Evolutionary conservation across 2,888 invertebrate species (phyloP).

Genomic region (Neelides folsomi): DNA sequence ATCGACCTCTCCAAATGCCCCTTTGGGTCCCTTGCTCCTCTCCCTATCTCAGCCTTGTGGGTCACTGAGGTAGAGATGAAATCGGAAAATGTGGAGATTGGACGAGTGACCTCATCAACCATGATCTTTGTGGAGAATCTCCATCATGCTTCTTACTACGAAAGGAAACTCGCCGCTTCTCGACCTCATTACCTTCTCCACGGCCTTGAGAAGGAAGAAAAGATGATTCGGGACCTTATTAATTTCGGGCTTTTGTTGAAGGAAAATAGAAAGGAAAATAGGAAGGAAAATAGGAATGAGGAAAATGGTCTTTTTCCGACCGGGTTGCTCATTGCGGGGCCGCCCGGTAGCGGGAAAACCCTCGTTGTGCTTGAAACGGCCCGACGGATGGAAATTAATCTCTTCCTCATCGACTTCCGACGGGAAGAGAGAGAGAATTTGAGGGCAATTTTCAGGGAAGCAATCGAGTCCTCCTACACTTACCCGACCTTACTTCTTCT

Average conservation of each 20-base stretch:
- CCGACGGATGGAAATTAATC: constrained; percentile 39
- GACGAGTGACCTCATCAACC: constrained; percentile 21
- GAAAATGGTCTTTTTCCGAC: constrained; percentile 3
- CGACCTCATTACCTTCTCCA: background rate
- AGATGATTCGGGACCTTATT: constrained; percentile 13
- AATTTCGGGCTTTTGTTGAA: constrained; percentile 8
- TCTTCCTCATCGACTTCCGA: constrained; percentile 31
- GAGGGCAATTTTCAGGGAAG: constrained; percentile 43
- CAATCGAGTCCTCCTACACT: constrained; percentile 37
- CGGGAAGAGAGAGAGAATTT: constrained; percentile 2
- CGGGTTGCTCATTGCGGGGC: constrained; percentile 42
- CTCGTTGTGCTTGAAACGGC: constrained; percentile 43
- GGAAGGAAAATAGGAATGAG: constrained; percentile 1
- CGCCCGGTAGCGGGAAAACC: constrained; percentile 49
- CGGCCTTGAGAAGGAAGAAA: constrained; percentile 15
- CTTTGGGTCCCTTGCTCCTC: constrained; percentile 9
- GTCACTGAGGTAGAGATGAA: background rate
- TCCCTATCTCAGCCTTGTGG: constrained; percentile 6
- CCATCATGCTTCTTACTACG: constrained; percentile 21
- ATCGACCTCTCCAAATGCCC: constrained; percentile 22
- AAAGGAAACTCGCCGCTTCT: constrained; percentile 5
- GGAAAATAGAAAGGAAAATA: background rate
- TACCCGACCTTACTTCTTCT: constrained; percentile 37
- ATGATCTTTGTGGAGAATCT: constrained; percentile 19
- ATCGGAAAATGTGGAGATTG: constrained; percentile 7